Percentiles rank a stretch among this genome's conserved stretches.
Conservation (phyloP, 2,113 vertebrate genomes). For the Fregetta grallaria region DNA sequence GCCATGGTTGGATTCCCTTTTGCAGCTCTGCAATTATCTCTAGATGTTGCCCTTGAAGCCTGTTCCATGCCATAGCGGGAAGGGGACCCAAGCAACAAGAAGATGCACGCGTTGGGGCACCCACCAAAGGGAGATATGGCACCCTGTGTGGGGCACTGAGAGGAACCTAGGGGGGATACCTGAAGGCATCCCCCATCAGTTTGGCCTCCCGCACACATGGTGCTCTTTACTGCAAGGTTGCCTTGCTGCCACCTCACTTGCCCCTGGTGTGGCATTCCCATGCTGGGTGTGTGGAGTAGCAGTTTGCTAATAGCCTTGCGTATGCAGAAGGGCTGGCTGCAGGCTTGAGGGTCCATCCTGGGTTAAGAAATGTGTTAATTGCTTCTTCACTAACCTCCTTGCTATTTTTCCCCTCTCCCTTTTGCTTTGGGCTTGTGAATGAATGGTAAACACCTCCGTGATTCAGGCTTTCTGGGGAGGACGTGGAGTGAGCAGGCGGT, state of each 20-base stretch:
- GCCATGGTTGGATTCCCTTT: not conserved
- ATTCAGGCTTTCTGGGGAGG: not conserved
- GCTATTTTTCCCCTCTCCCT: not conserved
- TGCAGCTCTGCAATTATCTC: not conserved
- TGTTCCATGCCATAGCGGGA: accelerated
- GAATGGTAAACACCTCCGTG: accelerated
- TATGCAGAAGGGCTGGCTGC: not conserved
- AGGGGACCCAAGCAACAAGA: not conserved
- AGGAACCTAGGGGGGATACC: not conserved
- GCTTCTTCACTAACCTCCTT: not conserved
- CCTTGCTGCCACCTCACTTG: not conserved
- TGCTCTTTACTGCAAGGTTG: not conserved
- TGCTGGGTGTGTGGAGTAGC: too few species aligned
- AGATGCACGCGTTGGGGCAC: not conserved
- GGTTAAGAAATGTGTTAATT: not conserved
- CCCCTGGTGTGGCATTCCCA: accelerated
- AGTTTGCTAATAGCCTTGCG: accelerated
- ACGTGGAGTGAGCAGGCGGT: accelerated
- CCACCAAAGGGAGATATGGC: not conserved
- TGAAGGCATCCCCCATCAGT: not conserved
- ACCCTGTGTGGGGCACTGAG: not conserved
- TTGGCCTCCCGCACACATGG: not conserved
- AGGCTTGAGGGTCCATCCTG: not conserved
- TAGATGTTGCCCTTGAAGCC: not conserved
- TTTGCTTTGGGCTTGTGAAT: not conserved